Conservation (phyloP, 2,113 vertebrate species). For the Galeopterus variegatus region DNA sequence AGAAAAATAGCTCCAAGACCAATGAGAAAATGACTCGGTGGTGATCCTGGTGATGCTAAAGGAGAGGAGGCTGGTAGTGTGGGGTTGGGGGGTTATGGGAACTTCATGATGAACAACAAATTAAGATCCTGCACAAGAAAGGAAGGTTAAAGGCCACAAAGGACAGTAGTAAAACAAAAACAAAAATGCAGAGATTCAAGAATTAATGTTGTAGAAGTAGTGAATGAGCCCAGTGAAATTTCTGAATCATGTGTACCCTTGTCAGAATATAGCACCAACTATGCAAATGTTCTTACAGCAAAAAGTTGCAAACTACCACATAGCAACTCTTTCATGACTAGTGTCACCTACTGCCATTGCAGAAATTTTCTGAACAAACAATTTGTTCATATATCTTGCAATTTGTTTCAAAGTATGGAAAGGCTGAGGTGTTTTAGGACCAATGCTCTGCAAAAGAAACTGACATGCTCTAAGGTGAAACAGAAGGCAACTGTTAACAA, state of each 20-base stretch:
- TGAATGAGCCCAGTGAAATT: background rate
- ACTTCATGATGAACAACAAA: background rate
- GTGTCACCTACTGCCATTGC: background rate
- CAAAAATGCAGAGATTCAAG: background rate
- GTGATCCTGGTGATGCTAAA: background rate
- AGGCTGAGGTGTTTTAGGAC: background rate
- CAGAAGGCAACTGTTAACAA: background rate
- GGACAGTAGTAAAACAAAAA: no score
- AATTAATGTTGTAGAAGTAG: background rate
- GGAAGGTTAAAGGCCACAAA: background rate
- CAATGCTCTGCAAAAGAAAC: background rate
- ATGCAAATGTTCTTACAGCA: background rate
- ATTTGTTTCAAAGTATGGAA: background rate
- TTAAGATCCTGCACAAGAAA: background rate
- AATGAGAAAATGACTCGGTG: no score
- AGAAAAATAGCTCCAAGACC: background rate
- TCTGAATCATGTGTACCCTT: background rate
- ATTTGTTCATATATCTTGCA: background rate
- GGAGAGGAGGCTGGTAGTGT: no score
- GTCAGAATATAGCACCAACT: background rate
- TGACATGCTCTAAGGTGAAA: slow-evolving; percentile 26
- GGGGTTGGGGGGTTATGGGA: accelerated
- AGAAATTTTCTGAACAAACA: background rate
- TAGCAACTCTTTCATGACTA: background rate
- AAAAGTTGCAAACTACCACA: background rate